A percentile compares a stretch with the other conserved stretches of the same genome.
Evolutionary conservation across 2,797 vertebrate species (phyloP).

Genomic region (Dromococcyx pavoninus): DNA sequence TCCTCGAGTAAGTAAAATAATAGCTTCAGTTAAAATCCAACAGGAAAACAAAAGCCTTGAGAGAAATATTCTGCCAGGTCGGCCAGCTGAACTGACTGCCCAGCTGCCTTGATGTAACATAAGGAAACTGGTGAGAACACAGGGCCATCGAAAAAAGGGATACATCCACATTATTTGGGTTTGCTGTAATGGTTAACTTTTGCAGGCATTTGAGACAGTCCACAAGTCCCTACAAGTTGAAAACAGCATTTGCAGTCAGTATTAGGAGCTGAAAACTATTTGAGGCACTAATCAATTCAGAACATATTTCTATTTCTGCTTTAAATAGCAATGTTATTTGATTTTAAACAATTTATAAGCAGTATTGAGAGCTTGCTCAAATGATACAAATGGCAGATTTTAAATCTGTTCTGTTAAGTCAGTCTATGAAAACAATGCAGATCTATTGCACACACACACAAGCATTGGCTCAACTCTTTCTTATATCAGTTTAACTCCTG

Average conservation of each 20-base stretch:
- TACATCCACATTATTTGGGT: not conserved
- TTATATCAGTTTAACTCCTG: constrained; percentile 7
- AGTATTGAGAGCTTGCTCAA: not conserved
- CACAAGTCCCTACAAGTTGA: not conserved
- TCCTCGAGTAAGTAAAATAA: not conserved
- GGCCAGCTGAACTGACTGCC: not conserved
- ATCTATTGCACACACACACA: not conserved
- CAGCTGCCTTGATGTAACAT: not conserved
- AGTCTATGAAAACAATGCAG: not conserved
- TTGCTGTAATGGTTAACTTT: not conserved
- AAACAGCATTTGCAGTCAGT: not conserved
- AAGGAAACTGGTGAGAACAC: not conserved
- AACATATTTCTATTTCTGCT: not conserved
- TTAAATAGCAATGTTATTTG: not conserved
- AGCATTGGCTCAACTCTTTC: not conserved
- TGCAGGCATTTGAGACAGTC: not conserved
- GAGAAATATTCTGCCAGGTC: not conserved
- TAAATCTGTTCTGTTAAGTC: not conserved
- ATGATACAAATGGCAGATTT: not conserved
- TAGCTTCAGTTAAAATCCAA: not conserved
- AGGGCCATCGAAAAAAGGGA: not conserved
- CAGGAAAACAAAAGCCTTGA: not conserved
- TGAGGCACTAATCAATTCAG: not conserved
- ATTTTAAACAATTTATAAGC: not conserved
- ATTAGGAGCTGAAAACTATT: not conserved